These are phyloP conservation scores for Perdix hodgsoniae DNA, from an alignment of 2,797 vertebrate genomes.

Conservation along the genomic window DNA sequence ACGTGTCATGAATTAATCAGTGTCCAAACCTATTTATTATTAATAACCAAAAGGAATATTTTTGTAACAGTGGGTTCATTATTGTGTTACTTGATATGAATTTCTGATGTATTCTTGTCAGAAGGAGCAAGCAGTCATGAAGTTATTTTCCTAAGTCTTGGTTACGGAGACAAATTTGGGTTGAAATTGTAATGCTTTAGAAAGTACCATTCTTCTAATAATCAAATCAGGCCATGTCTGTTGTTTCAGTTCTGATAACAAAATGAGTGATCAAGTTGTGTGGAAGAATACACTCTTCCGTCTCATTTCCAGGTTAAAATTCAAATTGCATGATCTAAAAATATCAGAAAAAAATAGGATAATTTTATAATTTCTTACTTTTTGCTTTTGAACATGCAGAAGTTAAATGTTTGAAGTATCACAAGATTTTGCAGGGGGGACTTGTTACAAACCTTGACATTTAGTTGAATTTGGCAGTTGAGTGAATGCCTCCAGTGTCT, in stretches of 20 bases:
- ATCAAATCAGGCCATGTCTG: not conserved
- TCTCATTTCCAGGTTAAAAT: not conserved
- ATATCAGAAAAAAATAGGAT: not conserved
- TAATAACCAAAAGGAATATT: conserved; percentile 22
- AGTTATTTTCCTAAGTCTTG: not conserved
- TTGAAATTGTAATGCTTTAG: not conserved
- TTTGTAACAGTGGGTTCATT: conserved; percentile 8
- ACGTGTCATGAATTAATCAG: conserved; percentile 17
- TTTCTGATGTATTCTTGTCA: not conserved
- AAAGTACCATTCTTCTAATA: not conserved
- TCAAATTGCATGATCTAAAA: not conserved
- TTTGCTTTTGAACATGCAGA: not conserved
- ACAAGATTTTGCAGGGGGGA: not conserved
- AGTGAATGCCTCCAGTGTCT: not conserved
- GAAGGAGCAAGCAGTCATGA: not conserved
- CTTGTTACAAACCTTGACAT: not conserved
- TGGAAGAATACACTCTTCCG: not conserved
- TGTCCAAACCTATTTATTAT: not conserved
- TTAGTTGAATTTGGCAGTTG: not conserved
- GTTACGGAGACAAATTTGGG: not conserved
- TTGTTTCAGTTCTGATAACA: not conserved
- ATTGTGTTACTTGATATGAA: not conserved
- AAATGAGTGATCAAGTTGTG: rapidly evolving
- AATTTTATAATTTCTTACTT: not conserved
- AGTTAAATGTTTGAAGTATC: not conserved